A percentile compares a stretch with the other conserved stretches of the same genome.
phyloP scores from a whole-genome alignment of 92 coral and sea anemone genomes.

The Isaurus tuberculatus region DNA sequence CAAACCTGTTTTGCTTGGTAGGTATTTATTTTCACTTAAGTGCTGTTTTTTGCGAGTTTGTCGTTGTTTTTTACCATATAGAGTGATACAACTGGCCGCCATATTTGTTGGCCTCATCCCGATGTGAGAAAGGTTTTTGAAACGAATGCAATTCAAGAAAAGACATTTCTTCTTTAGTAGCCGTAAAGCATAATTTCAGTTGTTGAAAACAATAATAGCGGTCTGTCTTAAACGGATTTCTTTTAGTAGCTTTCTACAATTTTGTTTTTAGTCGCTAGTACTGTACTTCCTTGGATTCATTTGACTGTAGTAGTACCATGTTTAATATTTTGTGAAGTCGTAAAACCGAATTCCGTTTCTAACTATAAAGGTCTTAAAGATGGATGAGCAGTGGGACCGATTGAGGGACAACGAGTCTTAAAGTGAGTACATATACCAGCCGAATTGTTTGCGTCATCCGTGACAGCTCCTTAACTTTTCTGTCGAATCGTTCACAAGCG shows the following conservation, averaged over 20 bases:
- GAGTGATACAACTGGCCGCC: conserved; percentile 40
- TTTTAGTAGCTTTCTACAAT: background rate
- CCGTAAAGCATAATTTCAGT: background rate
- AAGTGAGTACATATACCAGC: conserved; percentile 9
- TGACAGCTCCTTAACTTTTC: background rate
- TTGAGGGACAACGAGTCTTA: background rate
- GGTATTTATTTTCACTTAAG: background rate
- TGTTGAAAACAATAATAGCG: background rate
- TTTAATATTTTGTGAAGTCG: background rate
- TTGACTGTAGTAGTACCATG: background rate
- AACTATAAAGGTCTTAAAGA: conserved; percentile 20
- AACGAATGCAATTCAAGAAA: background rate
- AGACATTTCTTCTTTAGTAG: background rate
- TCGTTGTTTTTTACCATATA: conserved; percentile 2
- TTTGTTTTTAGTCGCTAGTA: background rate
- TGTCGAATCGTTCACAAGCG: background rate
- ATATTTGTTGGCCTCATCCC: conserved; percentile 30
- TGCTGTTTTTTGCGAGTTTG: conserved; percentile 15
- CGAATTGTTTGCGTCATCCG: background rate
- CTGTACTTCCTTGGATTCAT: conserved; percentile 30
- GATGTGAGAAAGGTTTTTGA: background rate
- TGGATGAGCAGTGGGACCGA: conserved; percentile 21
- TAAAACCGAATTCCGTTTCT: background rate
- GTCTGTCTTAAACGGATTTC: background rate
- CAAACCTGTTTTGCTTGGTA: conserved; percentile 6